A percentile compares a stretch with the other conserved stretches of the same genome.
Evolutionary conservation across 1,140 invertebrate genomes (phyloP).

Genomic region (Drosophila leontia): DNA sequence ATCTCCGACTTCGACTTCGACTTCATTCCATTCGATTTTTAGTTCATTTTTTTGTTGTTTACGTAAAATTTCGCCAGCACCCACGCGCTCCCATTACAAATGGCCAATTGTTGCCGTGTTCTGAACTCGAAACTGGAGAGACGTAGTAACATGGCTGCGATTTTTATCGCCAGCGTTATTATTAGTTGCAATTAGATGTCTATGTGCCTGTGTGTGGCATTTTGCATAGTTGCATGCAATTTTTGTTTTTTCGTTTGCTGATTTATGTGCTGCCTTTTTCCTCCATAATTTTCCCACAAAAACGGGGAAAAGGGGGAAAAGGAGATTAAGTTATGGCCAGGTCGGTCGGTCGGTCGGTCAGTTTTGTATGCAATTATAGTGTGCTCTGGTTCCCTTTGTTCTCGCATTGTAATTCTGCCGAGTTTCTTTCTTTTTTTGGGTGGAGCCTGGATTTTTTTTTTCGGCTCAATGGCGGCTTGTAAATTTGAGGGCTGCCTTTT

Average conservation of each 20-base stretch:
- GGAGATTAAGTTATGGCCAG: slow-evolving; percentile 42
- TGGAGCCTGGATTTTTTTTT: slow-evolving; percentile 25
- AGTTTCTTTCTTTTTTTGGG: slow-evolving; percentile 19
- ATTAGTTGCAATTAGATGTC: slow-evolving; percentile 83
- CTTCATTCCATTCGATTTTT: slow-evolving; percentile 34
- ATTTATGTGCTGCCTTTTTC: slow-evolving; percentile 52
- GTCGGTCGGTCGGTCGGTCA: slow-evolving; percentile 32
- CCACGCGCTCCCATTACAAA: slow-evolving; percentile 55
- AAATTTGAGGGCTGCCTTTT: slow-evolving; percentile 45
- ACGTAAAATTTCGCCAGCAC: slow-evolving; percentile 27
- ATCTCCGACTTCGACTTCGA: neutral
- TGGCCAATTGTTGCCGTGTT: slow-evolving; percentile 62
- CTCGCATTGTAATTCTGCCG: slow-evolving; percentile 42
- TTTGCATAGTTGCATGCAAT: slow-evolving; percentile 75
- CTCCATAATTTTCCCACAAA: slow-evolving; percentile 48
- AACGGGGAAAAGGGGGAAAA: slow-evolving; percentile 3
- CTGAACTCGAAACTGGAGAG: slow-evolving; percentile 13
- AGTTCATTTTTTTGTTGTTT: neutral
- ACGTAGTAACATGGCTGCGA: slow-evolving; percentile 42
- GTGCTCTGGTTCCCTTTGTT: slow-evolving; percentile 50
- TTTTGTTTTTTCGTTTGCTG: slow-evolving; percentile 57
- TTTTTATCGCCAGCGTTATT: slow-evolving; percentile 76
- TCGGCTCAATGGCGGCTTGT: slow-evolving; percentile 41
- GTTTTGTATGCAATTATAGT: slow-evolving; percentile 40
- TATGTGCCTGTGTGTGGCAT: slow-evolving; percentile 65